These are phyloP conservation scores for Anabas testudineus DNA, from an alignment of 2,797 vertebrate species.

Conservation along the genomic window DNA sequence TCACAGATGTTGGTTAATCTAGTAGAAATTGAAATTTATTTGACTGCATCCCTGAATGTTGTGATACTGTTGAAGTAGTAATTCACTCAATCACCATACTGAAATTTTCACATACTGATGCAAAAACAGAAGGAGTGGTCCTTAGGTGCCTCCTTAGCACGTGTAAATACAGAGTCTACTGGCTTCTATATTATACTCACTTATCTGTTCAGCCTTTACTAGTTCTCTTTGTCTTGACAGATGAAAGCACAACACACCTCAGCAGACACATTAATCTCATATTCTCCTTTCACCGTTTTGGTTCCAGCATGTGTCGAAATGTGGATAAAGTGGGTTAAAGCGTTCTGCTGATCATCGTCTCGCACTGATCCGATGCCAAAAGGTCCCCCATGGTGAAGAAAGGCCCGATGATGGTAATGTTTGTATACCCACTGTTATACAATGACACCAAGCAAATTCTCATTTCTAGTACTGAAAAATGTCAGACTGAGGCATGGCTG, in stretches of 20 bases:
- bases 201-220: too few species aligned
- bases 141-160: conserved; percentile 30
- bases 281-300: background rate
- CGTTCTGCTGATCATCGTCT: conserved; percentile 78
- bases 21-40: background rate
- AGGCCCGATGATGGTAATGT: conserved; percentile 85
- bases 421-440: background rate
- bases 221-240: too few species aligned
- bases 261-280: background rate
- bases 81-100: conserved; percentile 87
- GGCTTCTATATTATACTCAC: too few species aligned
- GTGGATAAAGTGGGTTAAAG: conserved; percentile 81
- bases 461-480: background rate
- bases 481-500: conserved; percentile 71
- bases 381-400: conserved; percentile 86
- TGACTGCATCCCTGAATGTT: conserved; percentile 88
- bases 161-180: conserved; percentile 60
- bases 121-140: conserved; percentile 3
- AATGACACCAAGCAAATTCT: too few species aligned
- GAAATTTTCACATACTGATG: conserved; percentile 63
- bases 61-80: conserved; percentile 76
- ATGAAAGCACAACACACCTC: background rate
- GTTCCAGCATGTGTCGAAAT: conserved; percentile 80
- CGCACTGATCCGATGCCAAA: conserved; percentile 86
- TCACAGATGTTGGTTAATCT: too few species aligned